These are phyloP conservation scores for Oxygymnocypris stewartii DNA, from an alignment of 2,113 vertebrate genomes.

Conservation along the genomic window DNA sequence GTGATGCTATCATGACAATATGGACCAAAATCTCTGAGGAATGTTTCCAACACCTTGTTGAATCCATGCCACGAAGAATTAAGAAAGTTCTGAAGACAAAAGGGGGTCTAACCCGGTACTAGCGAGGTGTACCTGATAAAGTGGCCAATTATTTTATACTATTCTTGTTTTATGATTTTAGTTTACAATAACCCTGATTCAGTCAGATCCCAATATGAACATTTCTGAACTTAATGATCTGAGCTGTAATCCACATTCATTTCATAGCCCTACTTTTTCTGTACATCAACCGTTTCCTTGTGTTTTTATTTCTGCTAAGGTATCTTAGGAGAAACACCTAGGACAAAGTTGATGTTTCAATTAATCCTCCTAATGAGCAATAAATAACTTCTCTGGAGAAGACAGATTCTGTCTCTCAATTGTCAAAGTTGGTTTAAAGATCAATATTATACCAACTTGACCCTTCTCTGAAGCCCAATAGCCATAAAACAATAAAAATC, in stretches of 20 bases:
- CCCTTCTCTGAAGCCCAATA: constrained; percentile 17
- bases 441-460: constrained; percentile 18
- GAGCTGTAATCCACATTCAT: neutral
- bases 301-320: neutral
- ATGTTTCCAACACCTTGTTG: no score
- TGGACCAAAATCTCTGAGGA: no score
- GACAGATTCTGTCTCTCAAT: neutral
- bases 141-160: no score
- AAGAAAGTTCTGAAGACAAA: no score
- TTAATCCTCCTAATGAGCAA: neutral
- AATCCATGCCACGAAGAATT: no score
- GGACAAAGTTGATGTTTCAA: neutral
- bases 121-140: no score
- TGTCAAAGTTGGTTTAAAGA: constrained; percentile 20
- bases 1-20: no score
- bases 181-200: neutral
- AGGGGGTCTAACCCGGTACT: no score
- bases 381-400: neutral
- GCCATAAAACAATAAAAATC: constrained; percentile 33
- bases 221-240: neutral
- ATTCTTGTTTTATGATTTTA: no score
- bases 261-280: neutral
- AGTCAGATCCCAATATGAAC: neutral
- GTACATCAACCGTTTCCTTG: neutral
- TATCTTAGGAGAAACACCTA: neutral